Conservation (phyloP, 1,140 invertebrate genomes). For the Fopius arisanus region DNA sequence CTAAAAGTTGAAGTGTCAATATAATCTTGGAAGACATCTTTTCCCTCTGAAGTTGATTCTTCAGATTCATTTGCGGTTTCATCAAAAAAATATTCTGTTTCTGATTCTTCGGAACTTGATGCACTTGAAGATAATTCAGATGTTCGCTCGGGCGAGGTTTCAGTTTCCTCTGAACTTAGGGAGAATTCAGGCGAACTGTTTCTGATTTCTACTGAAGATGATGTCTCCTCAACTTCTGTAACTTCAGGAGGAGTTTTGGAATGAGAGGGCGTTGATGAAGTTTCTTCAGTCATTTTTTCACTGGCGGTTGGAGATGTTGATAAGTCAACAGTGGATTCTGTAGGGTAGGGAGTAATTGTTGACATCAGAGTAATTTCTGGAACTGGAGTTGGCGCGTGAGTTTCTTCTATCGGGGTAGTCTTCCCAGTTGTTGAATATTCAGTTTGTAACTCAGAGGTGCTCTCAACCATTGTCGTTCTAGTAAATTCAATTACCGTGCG, state of each 20-base stretch:
- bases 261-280: neutral
- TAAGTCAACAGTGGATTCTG: neutral
- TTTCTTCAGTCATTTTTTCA: neutral
- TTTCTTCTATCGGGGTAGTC: neutral
- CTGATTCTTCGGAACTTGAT: neutral
- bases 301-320: no score
- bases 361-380: neutral
- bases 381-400: neutral
- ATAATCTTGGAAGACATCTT: neutral
- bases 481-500: constrained; percentile 7
- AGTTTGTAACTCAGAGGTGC: neutral
- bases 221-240: neutral
- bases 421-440: neutral
- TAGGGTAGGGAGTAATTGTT: neutral
- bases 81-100: neutral
- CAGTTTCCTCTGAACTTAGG: neutral
- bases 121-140: neutral
- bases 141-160: neutral
- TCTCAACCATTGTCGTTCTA: neutral
- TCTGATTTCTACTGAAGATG: no score
- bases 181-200: neutral
- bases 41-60: neutral
- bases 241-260: neutral
- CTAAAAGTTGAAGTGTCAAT: neutral
- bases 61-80: neutral